Conservation (phyloP, 53 echinoderm and acorn worm genomes). For the Astropecten irregularis region DNA sequence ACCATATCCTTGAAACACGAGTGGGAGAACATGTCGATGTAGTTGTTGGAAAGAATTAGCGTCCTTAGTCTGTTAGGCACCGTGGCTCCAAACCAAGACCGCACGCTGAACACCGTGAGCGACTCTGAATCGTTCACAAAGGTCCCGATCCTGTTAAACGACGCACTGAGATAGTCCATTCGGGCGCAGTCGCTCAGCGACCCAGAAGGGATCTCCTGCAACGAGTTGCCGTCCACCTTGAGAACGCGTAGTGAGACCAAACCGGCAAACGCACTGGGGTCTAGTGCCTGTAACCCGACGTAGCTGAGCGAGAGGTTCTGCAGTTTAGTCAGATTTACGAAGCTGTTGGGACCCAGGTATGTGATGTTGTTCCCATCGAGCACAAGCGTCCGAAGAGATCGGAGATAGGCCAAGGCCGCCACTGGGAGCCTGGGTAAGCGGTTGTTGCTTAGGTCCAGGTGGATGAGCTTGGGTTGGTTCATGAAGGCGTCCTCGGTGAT, state of each 20-base stretch:
- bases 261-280: constrained; percentile 10
- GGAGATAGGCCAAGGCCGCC: constrained; percentile 30
- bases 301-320: constrained; percentile 21
- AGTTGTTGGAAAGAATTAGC: constrained; percentile 13
- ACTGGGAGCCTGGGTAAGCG: constrained; percentile 15
- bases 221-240: neutral
- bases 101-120: neutral
- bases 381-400: constrained; percentile 13
- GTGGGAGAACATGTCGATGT: constrained; percentile 13
- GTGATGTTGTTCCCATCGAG: constrained; percentile 26
- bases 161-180: constrained; percentile 17
- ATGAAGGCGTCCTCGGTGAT: constrained; percentile 20
- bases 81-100: constrained; percentile 20
- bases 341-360: neutral
- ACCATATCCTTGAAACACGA: constrained; percentile 30
- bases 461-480: constrained; percentile 13
- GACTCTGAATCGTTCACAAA: constrained; percentile 27
- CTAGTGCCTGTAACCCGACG: constrained; percentile 12
- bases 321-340: constrained; percentile 34
- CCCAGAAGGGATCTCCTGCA: constrained; percentile 8
- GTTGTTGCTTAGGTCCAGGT: constrained; percentile 36
- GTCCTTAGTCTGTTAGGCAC: neutral
- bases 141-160: constrained; percentile 21
- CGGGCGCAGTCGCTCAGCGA: constrained; percentile 18
- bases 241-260: constrained; percentile 6